Percentiles rank a stretch among this genome's conserved stretches.
Evolutionary conservation across 1,140 invertebrate genomes (phyloP).

Genomic region (Ips nitidus): DNA sequence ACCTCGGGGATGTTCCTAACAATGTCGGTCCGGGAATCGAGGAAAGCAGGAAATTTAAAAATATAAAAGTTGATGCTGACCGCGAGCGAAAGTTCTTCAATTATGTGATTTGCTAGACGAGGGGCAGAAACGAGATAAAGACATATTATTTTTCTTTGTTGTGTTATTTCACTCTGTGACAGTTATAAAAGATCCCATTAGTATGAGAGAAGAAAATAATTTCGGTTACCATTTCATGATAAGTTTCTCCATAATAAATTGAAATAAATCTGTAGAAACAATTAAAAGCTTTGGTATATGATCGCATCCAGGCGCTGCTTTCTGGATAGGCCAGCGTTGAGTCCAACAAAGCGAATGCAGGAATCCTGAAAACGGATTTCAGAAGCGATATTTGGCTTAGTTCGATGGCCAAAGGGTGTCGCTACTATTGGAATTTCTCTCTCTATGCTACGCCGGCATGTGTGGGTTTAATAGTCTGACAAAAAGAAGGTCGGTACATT

Average conservation of each 20-base stretch:
- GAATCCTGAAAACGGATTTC: constrained; percentile 37
- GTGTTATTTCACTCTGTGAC: too few relatives aligned
- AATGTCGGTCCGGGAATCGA: constrained; percentile 9
- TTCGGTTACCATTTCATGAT: too few relatives aligned
- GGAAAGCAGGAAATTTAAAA: constrained; percentile 29
- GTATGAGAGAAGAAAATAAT: too few relatives aligned
- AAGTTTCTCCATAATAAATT: too few relatives aligned
- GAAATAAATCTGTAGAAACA: background rate
- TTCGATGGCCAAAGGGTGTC: constrained; percentile 45
- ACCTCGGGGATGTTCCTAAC: constrained; percentile 24
- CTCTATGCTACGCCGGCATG: background rate
- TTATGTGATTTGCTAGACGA: too few relatives aligned
- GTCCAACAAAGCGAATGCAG: constrained; percentile 26
- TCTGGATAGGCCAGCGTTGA: background rate
- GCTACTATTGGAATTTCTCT: constrained; percentile 37
- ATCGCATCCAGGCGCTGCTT: constrained; percentile 11
- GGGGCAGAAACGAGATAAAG: too few relatives aligned
- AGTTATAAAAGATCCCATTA: too few relatives aligned
- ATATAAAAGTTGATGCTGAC: constrained; percentile 25
- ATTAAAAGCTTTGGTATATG: constrained; percentile 18
- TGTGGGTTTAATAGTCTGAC: too few relatives aligned
- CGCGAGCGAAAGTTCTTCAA: background rate
- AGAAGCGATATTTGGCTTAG: constrained; percentile 38
- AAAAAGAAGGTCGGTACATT: too few relatives aligned
- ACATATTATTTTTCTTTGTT: too few relatives aligned